These are phyloP conservation scores for Oryctes rhinoceros DNA, from an alignment of 1,140 invertebrate species.

Conservation along the genomic window DNA sequence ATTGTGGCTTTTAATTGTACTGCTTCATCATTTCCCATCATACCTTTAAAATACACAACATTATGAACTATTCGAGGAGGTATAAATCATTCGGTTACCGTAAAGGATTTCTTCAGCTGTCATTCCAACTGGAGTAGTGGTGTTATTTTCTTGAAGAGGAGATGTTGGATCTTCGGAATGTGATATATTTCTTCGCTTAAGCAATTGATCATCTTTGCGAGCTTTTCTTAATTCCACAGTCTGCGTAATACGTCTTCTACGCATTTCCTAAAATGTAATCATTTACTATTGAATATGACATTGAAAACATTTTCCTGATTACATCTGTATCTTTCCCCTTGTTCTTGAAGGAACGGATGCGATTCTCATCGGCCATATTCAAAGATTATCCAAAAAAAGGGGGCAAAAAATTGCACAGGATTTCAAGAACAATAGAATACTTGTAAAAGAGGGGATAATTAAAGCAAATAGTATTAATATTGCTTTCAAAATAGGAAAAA, in stretches of 20 bases:
- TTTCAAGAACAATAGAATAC: background rate
- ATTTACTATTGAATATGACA: conserved; percentile 4
- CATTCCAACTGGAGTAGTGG: conserved; percentile 61
- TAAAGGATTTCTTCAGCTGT: conserved; percentile 71
- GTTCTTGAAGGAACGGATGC: conserved; percentile 60
- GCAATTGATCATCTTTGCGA: conserved; percentile 94
- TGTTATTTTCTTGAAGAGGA: conserved; percentile 67
- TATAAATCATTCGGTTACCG: conserved; percentile 56
- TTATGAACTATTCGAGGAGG: background rate
- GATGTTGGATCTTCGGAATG: conserved; percentile 64
- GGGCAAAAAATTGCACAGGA: background rate
- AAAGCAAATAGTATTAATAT: background rate
- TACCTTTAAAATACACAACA: conserved; percentile 56
- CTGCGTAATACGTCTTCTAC: conserved; percentile 86
- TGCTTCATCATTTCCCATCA: conserved; percentile 70
- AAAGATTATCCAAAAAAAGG: conserved; percentile 9
- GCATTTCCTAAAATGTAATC: conserved; percentile 74
- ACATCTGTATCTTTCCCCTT: conserved; percentile 60
- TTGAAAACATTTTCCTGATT: conserved; percentile 42
- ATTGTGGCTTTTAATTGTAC: conserved; percentile 75
- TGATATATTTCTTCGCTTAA: conserved; percentile 90
- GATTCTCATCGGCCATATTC: conserved; percentile 59
- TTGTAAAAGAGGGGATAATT: background rate
- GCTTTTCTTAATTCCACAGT: conserved; percentile 91
- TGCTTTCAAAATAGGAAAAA: background rate